Percentiles rank a stretch among this genome's conserved stretches.
phyloP scores from a whole-genome alignment of 2,113 vertebrate species.

The Corythornis cristatus region DNA sequence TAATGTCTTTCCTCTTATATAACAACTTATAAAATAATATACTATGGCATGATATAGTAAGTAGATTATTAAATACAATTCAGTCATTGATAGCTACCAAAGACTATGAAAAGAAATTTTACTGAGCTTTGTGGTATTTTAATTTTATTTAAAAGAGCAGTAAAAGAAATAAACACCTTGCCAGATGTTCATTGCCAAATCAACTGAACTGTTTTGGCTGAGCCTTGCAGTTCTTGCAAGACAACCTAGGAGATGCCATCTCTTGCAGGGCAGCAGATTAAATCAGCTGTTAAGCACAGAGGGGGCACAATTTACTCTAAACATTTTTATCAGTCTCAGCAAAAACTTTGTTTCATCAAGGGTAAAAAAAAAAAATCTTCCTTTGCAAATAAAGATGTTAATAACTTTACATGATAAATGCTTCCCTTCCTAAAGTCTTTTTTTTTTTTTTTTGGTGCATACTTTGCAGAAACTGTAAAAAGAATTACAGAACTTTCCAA shows the following conservation, averaged over 20 bases:
- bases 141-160: slow-evolving; percentile 68
- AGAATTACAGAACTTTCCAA: slow-evolving; percentile 80
- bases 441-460: slow-evolving; percentile 73
- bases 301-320: slow-evolving; percentile 69
- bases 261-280: slow-evolving; percentile 74
- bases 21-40: slow-evolving; percentile 11
- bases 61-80: slow-evolving; percentile 28
- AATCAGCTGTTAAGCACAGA: slow-evolving; percentile 80
- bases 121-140: slow-evolving; percentile 53
- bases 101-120: slow-evolving; percentile 41
- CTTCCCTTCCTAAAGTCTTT: slow-evolving; percentile 67
- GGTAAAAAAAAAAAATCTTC: slow-evolving; percentile 11
- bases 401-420: slow-evolving; percentile 79
- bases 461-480: slow-evolving; percentile 76
- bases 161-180: slow-evolving; percentile 63
- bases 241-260: slow-evolving; percentile 74
- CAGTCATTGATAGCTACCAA: slow-evolving; percentile 1
- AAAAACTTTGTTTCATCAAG: slow-evolving; percentile 79
- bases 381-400: slow-evolving; percentile 67
- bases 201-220: slow-evolving; percentile 75
- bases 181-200: slow-evolving; percentile 79
- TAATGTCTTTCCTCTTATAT: background rate
- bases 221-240: slow-evolving; percentile 80
- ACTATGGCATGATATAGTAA: background rate
- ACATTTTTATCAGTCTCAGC: slow-evolving; percentile 76